Evolutionary conservation across 2,888 invertebrate genomes (phyloP).

Genomic region (Abrostola tripartita): DNA sequence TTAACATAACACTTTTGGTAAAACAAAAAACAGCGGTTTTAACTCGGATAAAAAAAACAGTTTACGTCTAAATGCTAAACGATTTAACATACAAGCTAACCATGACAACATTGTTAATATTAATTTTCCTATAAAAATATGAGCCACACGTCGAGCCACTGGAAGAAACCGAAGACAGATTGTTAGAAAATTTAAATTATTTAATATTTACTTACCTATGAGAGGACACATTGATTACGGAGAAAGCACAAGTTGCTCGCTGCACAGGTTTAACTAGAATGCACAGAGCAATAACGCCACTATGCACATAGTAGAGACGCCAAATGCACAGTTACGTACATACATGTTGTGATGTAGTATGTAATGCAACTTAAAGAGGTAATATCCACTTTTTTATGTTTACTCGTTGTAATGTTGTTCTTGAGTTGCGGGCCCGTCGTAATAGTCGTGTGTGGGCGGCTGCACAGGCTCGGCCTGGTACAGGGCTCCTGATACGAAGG

Average conservation of each 20-base stretch:
- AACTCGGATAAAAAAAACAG: slow-evolving; percentile 20
- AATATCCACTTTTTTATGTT: slow-evolving; percentile 6
- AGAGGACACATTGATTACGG: slow-evolving; percentile 13
- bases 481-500: slow-evolving; percentile 89
- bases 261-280: background rate
- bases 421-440: slow-evolving; percentile 64
- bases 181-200: slow-evolving; percentile 32
- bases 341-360: background rate
- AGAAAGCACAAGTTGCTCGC: background rate
- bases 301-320: background rate
- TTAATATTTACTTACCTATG: slow-evolving; percentile 15
- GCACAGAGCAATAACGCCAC: background rate
- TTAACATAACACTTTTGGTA: background rate
- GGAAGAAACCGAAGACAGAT: slow-evolving; percentile 32
- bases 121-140: slow-evolving; percentile 58
- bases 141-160: slow-evolving; percentile 41
- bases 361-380: background rate
- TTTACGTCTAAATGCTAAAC: slow-evolving; percentile 48
- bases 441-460: slow-evolving; percentile 89
- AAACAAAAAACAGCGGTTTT: slow-evolving; percentile 7
- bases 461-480: slow-evolving; percentile 90
- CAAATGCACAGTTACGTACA: background rate
- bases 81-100: slow-evolving; percentile 65
- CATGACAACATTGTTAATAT: slow-evolving; percentile 60
- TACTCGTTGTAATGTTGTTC: slow-evolving; percentile 38